A percentile compares a stretch with the other conserved stretches of the same genome.
Evolutionary conservation across 2,113 vertebrate species (phyloP).

Genomic region (Arothron firmamentum): DNA sequence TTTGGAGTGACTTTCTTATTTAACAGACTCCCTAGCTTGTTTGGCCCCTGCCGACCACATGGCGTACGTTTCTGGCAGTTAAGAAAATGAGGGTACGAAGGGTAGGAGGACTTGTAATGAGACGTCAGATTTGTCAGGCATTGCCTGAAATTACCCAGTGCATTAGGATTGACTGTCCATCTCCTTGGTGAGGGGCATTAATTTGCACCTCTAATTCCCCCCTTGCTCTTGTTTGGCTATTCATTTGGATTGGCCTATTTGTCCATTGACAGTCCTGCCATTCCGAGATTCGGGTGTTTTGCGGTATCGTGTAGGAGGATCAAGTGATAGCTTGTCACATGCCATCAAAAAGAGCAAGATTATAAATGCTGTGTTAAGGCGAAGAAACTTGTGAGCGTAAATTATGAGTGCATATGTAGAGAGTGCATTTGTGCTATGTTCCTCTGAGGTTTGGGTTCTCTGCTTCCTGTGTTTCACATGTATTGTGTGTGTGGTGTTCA

Average conservation of each 20-base stretch:
- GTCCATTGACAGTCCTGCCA: background rate
- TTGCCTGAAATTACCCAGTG: slow-evolving; percentile 42
- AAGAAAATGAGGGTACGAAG: background rate
- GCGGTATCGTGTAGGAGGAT: slow-evolving; percentile 1
- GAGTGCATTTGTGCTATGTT: too few relatives aligned
- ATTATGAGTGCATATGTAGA: too few relatives aligned
- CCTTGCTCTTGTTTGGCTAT: slow-evolving; percentile 1
- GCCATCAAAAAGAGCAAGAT: too few relatives aligned
- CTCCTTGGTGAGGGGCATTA: background rate
- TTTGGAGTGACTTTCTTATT: too few relatives aligned
- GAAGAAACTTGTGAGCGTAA: too few relatives aligned
- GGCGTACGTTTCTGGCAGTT: too few relatives aligned
- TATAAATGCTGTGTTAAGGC: too few relatives aligned
- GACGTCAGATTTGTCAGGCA: slow-evolving; percentile 35
- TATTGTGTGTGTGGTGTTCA: too few relatives aligned
- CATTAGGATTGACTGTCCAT: slow-evolving; percentile 20
- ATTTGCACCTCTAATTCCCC: slow-evolving; percentile 9
- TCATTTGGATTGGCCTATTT: slow-evolving; percentile 5
- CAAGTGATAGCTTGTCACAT: slow-evolving; percentile 2
- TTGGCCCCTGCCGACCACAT: too few relatives aligned
- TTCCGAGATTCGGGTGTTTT: background rate
- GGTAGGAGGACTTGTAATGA: slow-evolving; percentile 27
- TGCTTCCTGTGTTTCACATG: too few relatives aligned
- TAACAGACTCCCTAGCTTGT: too few relatives aligned
- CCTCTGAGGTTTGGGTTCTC: too few relatives aligned